Evolutionary conservation across 2,888 invertebrate genomes (phyloP).

Genomic region (Campopleginae sp.): DNA sequence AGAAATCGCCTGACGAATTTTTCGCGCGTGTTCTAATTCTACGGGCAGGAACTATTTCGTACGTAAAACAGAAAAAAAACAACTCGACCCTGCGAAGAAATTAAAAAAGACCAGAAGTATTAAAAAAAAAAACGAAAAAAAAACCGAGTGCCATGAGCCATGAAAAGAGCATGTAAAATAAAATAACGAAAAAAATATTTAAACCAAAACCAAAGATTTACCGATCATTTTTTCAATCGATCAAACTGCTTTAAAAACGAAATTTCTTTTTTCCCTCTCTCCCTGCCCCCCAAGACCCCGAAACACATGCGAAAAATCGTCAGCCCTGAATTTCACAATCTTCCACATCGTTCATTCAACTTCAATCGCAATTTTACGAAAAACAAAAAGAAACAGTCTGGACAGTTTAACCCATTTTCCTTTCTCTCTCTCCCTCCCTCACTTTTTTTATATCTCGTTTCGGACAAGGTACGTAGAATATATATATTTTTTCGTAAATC

Average conservation of each 20-base stretch:
- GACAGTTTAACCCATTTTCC: slow-evolving; percentile 65
- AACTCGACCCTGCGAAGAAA: not conserved
- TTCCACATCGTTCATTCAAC: slow-evolving; percentile 34
- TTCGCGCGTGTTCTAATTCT: slow-evolving; percentile 1
- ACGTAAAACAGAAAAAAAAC: not conserved
- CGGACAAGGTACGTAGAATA: slow-evolving; percentile 82
- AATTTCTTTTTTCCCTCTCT: not conserved
- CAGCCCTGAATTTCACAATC: slow-evolving; percentile 9
- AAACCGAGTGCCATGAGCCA: not conserved
- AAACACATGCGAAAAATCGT: slow-evolving; percentile 37
- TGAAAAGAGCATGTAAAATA: not conserved
- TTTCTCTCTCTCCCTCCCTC: slow-evolving; percentile 55
- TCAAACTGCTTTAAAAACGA: not conserved
- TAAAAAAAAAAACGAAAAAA: slow-evolving; percentile 12
- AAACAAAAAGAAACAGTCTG: slow-evolving; percentile 58
- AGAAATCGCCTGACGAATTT: slow-evolving; percentile 13
- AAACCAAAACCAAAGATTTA: slow-evolving; percentile 11
- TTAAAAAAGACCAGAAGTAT: not conserved
- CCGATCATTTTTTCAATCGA: slow-evolving; percentile 21
- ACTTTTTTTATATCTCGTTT: slow-evolving; percentile 65
- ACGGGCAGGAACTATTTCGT: not conserved
- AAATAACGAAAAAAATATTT: slow-evolving; percentile 8
- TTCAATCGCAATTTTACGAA: slow-evolving; percentile 49
- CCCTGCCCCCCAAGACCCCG: not conserved
- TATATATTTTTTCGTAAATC: slow-evolving; percentile 76